phyloP scores from a whole-genome alignment of 2,797 vertebrate species.

The Helarctos malayanus region DNA sequence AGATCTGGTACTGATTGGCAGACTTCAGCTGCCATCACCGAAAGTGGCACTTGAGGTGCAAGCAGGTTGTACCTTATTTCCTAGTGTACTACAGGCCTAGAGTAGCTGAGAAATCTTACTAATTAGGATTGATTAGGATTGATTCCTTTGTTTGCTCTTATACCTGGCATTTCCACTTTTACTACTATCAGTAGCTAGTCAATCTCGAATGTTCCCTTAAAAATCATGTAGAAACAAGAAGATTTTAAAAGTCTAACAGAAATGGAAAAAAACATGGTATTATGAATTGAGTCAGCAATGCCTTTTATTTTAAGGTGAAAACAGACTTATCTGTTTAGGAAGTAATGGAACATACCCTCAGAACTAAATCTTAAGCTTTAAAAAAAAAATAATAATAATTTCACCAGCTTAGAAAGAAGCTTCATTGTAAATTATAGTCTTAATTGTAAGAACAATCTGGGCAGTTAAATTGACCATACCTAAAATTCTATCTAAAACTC shows the following conservation, averaged over 20 bases:
- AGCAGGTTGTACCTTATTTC: neutral
- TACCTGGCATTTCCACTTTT: neutral
- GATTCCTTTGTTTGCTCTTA: conserved; percentile 13
- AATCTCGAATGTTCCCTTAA: neutral
- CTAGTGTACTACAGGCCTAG: fast-evolving
- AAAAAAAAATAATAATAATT: conserved; percentile 26
- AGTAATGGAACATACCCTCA: neutral
- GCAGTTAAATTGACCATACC: neutral
- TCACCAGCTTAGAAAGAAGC: neutral
- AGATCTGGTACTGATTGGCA: neutral
- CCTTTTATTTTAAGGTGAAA: conserved; percentile 37
- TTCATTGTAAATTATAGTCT: conserved; percentile 33
- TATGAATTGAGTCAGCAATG: neutral
- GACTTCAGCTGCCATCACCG: neutral
- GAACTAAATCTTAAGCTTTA: conserved; percentile 13
- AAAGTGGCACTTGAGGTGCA: fast-evolving
- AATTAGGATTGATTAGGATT: neutral
- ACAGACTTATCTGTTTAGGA: neutral
- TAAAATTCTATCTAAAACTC: conserved; percentile 14
- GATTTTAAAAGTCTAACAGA: neutral
- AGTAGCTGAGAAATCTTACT: neutral
- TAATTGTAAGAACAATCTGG: neutral
- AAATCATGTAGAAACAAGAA: neutral
- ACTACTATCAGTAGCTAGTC: neutral
- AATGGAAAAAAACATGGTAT: neutral